Conservation (phyloP, 2,113 vertebrate genomes). For the Leucosticte australis region DNA sequence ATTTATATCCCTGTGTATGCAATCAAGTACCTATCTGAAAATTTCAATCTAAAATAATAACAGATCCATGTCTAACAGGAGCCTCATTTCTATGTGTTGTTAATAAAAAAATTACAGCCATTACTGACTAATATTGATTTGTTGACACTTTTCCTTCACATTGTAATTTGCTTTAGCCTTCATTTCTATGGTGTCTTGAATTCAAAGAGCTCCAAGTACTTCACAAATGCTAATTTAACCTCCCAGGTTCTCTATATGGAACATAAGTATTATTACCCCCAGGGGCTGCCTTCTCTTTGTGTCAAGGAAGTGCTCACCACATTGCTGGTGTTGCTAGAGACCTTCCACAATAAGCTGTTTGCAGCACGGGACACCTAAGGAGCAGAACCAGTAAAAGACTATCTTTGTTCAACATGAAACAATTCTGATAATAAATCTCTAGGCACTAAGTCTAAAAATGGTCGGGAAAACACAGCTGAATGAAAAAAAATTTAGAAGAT, state of each 20-base stretch:
- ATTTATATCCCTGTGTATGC: background rate
- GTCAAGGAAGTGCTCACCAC: background rate
- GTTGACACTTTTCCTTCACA: background rate
- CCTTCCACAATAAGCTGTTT: background rate
- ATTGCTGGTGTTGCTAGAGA: background rate
- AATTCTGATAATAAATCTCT: background rate
- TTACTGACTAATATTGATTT: background rate
- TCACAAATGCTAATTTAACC: conserved; percentile 3
- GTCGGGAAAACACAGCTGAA: background rate
- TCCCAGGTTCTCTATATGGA: background rate
- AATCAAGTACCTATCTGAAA: background rate
- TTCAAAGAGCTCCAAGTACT: background rate
- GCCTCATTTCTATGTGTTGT: background rate
- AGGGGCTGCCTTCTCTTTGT: background rate
- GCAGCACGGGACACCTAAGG: background rate
- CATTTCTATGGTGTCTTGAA: background rate
- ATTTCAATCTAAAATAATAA: background rate
- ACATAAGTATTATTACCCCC: background rate
- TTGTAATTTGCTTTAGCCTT: background rate
- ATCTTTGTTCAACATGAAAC: background rate
- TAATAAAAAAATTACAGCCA: background rate
- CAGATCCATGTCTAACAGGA: background rate
- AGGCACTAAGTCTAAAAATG: background rate
- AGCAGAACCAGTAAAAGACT: background rate
- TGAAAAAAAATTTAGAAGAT: background rate